A percentile compares a stretch with the other conserved stretches of the same genome.
phyloP scores from a whole-genome alignment of 37 sponge, comb jelly and placozoan species.

The Tethya wilhelma region DNA sequence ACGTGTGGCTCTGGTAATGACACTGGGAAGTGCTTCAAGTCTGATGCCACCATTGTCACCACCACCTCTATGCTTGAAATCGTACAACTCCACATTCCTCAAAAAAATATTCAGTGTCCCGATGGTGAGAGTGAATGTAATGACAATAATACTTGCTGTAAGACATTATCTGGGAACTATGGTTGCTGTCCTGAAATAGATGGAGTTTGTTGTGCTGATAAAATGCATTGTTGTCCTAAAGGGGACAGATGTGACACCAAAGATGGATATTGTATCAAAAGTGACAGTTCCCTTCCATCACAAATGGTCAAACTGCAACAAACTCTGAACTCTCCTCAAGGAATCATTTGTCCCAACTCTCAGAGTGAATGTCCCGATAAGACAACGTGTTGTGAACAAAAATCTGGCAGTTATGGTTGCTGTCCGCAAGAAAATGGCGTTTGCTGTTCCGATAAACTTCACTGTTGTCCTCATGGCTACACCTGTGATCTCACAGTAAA shows the following conservation, averaged over 20 bases:
- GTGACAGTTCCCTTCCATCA: too few relatives aligned
- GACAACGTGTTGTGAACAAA: slow-evolving; percentile 74
- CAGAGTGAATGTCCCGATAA: too few relatives aligned
- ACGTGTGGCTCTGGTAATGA: too few relatives aligned
- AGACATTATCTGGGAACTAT: slow-evolving; percentile 42
- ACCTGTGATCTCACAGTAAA: slow-evolving; percentile 25
- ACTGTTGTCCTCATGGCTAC: slow-evolving; percentile 36
- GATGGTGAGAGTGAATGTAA: slow-evolving; percentile 57
- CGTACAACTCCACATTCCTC: too few relatives aligned
- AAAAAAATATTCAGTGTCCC: too few relatives aligned
- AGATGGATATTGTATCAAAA: slow-evolving; percentile 57
- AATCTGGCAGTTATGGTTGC: slow-evolving; percentile 56
- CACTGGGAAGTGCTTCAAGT: too few relatives aligned
- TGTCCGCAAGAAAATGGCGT: slow-evolving; percentile 78
- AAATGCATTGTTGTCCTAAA: slow-evolving; percentile 71
- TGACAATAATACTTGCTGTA: slow-evolving; percentile 70
- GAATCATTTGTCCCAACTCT: too few relatives aligned
- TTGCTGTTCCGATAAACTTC: slow-evolving; percentile 67
- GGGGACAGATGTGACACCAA: slow-evolving; percentile 60
- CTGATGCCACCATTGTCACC: too few relatives aligned
- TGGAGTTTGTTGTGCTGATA: slow-evolving; percentile 77
- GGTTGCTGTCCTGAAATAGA: slow-evolving; percentile 77
- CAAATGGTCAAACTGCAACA: too few relatives aligned
- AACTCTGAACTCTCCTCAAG: too few relatives aligned
- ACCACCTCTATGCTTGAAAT: too few relatives aligned